Evolutionary conservation across 2,797 vertebrate species (phyloP).

Genomic region (Mallotus villosus): DNA sequence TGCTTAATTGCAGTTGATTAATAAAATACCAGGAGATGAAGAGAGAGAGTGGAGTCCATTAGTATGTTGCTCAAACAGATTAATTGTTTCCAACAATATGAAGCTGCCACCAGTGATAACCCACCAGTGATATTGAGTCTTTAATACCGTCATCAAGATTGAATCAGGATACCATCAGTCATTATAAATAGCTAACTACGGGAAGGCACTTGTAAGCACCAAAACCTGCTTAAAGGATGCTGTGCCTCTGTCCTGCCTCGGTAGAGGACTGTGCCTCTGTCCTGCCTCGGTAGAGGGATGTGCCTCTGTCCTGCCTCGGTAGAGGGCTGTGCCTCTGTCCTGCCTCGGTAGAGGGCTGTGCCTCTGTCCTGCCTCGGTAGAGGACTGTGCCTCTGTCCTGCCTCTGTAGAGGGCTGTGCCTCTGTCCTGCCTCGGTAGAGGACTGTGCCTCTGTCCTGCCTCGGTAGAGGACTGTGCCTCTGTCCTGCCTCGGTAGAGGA

Average conservation of each 20-base stretch:
- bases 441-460: too few relatives aligned
- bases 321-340: too few relatives aligned
- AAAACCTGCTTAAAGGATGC: not conserved
- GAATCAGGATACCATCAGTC: constrained; percentile 49
- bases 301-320: too few relatives aligned
- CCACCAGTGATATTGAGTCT: constrained; percentile 52
- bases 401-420: too few relatives aligned
- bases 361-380: too few relatives aligned
- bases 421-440: too few relatives aligned
- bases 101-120: constrained; percentile 60
- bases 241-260: too few relatives aligned
- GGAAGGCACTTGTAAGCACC: constrained; percentile 25
- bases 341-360: too few relatives aligned
- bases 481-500: not conserved
- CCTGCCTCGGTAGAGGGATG: too few relatives aligned
- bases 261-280: too few relatives aligned
- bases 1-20: constrained; percentile 67
- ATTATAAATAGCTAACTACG: constrained; percentile 60
- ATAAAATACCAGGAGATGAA: constrained; percentile 61
- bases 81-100: constrained; percentile 62
- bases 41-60: constrained; percentile 43
- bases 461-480: too few relatives aligned
- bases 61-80: constrained; percentile 68
- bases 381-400: too few relatives aligned
- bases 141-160: constrained; percentile 54